Base-by-base conservation (phyloP, 2,797 vertebrate species). In the Schizopygopsis malacanthus region DNA sequence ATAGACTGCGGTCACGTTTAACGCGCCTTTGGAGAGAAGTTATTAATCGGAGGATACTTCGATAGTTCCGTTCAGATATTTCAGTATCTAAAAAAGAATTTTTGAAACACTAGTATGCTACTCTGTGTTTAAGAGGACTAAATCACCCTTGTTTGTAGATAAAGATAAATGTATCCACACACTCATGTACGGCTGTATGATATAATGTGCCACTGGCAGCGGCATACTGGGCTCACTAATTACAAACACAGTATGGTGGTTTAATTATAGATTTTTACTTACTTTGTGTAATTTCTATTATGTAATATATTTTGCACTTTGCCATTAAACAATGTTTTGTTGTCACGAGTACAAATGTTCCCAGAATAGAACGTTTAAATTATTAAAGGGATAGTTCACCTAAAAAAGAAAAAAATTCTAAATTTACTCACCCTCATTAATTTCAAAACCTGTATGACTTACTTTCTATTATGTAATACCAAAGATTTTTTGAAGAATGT, bases 181-280 rank as follows among this genome's bases (percentile, higher is more conserved):
- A 33, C 54, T 39, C 61, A 25, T 73, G 10, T 43, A 10, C 10
- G 6, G 22, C 18, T 59, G 47, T 65, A 16, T 73, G 33, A 59
- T 15, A 43, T 71, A 41, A 28, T 70, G 41, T 54, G 73, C 45
- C 72, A 25, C 83, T 54, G 59, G 56, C 70, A 59, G 70, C n/a
- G 41, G 82, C 59, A 82, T 47, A 82, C 79, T 54, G 54, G 33
- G 73, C 28, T 59, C 37, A 50, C 56, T 85, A 85, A 83, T 89
- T 85, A 85, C 50, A 79, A 80, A 85, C 73, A 59, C 80, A 76
- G 80, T 25, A 43, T 87, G 45, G 52, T 70, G 18, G 28, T 79
- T 86, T 83, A 83, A 85, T 85, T 84, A 86, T n/a, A 41, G n/a
- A 45, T 82, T 70, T 82, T 56, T 12, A 12, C 10, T n/a, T n/a